Conservation (phyloP, 2,113 vertebrate species). For the Salvelinus sp. region DNA sequence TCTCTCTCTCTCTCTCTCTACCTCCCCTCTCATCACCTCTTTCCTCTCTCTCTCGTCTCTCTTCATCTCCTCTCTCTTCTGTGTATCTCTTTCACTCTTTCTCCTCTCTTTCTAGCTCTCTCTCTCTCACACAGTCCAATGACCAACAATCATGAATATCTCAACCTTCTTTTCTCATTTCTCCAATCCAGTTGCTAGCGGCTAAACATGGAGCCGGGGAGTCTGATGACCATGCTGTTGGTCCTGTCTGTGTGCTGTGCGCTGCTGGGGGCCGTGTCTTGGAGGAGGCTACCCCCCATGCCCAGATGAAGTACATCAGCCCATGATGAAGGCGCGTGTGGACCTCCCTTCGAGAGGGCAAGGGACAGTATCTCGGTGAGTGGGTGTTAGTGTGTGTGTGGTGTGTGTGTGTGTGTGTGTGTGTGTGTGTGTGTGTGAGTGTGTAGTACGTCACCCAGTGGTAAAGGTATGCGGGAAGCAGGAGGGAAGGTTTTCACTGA, state of each 20-base stretch:
- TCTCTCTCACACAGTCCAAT: neutral
- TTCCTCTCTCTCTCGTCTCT: slow-evolving; percentile 2
- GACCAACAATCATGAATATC: neutral
- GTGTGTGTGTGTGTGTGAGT: slow-evolving; percentile 8
- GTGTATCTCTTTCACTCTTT: neutral
- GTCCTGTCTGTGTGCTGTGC: slow-evolving; percentile 71
- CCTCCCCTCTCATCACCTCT: too few species aligned
- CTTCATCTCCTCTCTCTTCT: neutral
- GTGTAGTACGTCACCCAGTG: neutral
- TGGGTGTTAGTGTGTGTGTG: neutral
- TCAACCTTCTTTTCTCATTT: neutral
- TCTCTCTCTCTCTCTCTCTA: slow-evolving; percentile 32
- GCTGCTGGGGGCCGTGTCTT: slow-evolving; percentile 57
- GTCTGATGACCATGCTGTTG: slow-evolving; percentile 67
- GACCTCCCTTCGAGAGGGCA: slow-evolving; percentile 97
- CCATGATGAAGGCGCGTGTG: slow-evolving; percentile 99
- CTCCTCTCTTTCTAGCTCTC: neutral
- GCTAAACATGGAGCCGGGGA: slow-evolving; percentile 50
- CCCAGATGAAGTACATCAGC: slow-evolving; percentile 94
- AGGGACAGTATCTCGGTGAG: slow-evolving; percentile 97
- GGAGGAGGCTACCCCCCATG: slow-evolving; percentile 86
- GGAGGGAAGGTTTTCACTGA: neutral
- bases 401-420: slow-evolving; percentile 68
- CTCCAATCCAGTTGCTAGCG: slow-evolving; percentile 26
- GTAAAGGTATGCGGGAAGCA: neutral